Evolutionary conservation across 2,888 invertebrate genomes (phyloP).

Genomic region (Eupsilia transversa): DNA sequence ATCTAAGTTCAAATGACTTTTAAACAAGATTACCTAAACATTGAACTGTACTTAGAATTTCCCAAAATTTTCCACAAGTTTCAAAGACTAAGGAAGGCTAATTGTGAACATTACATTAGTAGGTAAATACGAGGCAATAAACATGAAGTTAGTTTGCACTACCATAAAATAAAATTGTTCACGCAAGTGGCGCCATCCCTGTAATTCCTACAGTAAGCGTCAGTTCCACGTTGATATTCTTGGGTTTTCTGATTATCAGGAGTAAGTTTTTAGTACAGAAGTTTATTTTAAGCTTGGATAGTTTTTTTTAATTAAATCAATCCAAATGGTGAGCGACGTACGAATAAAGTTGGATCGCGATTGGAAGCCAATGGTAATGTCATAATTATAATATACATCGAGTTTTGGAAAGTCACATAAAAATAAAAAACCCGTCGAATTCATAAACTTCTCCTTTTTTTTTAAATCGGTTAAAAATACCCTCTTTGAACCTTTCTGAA

Average conservation of each 20-base stretch:
- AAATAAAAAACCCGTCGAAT: not conserved
- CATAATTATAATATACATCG: too few relatives aligned
- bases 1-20: not conserved
- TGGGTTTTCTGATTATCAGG: conserved; percentile 66
- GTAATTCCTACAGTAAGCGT: conserved; percentile 79
- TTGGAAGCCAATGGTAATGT: not conserved
- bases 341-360: not conserved
- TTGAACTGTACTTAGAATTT: conserved; percentile 8
- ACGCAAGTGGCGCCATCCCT: conserved; percentile 78
- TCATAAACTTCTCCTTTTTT: not conserved
- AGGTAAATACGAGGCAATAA: conserved; percentile 67
- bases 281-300: not conserved
- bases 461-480: not conserved
- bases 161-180: conserved; percentile 81
- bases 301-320: not conserved
- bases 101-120: conserved; percentile 58
- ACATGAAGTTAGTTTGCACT: conserved; percentile 69
- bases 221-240: conserved; percentile 65
- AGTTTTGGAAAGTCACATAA: not conserved
- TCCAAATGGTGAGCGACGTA: not conserved
- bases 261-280: not conserved
- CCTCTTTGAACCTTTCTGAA: not conserved
- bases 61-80: conserved; percentile 7
- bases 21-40: conserved; percentile 1
- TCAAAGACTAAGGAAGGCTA: conserved; percentile 23